Evolutionary conservation across 1,140 invertebrate species (phyloP), one percentile per base, ranked within the genome.

Genomic region (Melitaea cinxia): DNA sequence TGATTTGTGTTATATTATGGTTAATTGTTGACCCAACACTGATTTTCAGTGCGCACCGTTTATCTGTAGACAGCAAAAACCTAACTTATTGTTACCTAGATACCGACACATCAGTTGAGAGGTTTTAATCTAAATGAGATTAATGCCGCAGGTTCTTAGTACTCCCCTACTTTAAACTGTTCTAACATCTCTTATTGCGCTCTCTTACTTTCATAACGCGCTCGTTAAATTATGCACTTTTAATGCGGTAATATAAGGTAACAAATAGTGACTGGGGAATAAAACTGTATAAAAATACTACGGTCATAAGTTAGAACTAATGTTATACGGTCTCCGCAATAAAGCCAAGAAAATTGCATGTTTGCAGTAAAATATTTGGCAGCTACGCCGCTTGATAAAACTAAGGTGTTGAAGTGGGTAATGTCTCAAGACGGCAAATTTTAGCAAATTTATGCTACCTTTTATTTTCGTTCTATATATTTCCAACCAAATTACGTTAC

Each of bases 341-440:
- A 57, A 57, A 33, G 45, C 26, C 28, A 54, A 21, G 42, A 39
- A 64, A 64, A 64, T 64, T 64, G 61, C 61, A 64, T 56, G 61
- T 64, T 63, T 50, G 42, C 53, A 26, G 61, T 39, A 45, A 50
- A 64, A 64, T 64, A 56, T 64, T 64, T 64, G 52, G 61, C 61
- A 56, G 53, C 15, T 47, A 35, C 54, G 21, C 30, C 24, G 52
- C 33, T 42, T 64, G 53, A 64, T 64, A 64, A 62, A 55, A 64
- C 52, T 47, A 33, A 64, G 61, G 61, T 64, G 61, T 47, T 64
- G 53, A 64, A 62, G 60, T 62, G 39, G 60, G 52, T 39, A 53
- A 54, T 35, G 52, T 45, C 28, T 62, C 39, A 26, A 45, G 55
- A 45, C 37, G 53, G 53, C 14, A 57, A 45, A 26, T 57, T 57